These are phyloP conservation scores for Gobio gobio DNA, from an alignment of 2,113 vertebrate species.

Conservation along the genomic window DNA sequence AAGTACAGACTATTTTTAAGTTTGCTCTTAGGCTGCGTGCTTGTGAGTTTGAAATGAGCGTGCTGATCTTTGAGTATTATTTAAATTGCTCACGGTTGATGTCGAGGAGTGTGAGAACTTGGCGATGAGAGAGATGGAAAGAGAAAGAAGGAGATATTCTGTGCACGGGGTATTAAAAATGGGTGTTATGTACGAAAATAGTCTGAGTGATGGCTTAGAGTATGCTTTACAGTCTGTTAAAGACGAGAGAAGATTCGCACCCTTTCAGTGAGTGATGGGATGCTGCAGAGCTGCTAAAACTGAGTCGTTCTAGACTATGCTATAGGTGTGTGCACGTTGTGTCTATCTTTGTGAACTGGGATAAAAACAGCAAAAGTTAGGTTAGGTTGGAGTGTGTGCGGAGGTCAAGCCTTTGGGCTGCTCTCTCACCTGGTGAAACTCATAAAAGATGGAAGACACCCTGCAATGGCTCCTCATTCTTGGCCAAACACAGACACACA, in stretches of 20 bases:
- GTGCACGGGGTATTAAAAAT: not conserved
- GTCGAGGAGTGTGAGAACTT: not conserved
- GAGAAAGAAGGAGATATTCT: constrained; percentile 5
- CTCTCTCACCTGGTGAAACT: constrained; percentile 63
- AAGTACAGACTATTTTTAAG: constrained; percentile 39
- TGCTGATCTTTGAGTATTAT: constrained; percentile 32
- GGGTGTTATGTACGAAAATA: constrained; percentile 7
- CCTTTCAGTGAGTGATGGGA: not conserved
- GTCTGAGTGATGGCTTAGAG: constrained; percentile 11
- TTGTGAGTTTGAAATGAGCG: not conserved
- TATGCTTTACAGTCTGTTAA: constrained; percentile 27
- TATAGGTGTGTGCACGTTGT: not conserved
- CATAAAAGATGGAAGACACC: constrained; percentile 70
- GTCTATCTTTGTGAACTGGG: constrained; percentile 33
- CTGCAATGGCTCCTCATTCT: constrained; percentile 38
- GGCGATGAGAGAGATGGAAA: not conserved
- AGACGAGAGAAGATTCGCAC: constrained; percentile 31
- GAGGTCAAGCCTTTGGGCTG: constrained; percentile 62
- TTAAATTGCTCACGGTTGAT: constrained; percentile 1
- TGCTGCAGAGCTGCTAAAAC: not conserved
- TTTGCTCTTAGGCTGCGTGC: not conserved
- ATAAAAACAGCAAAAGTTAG: constrained; percentile 51
- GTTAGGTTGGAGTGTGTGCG: constrained; percentile 43
- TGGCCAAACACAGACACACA: not conserved
- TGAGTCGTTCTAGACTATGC: not conserved